Base-by-base conservation (phyloP, 2,888 invertebrate genomes). In the Pheosia tremula region DNA sequence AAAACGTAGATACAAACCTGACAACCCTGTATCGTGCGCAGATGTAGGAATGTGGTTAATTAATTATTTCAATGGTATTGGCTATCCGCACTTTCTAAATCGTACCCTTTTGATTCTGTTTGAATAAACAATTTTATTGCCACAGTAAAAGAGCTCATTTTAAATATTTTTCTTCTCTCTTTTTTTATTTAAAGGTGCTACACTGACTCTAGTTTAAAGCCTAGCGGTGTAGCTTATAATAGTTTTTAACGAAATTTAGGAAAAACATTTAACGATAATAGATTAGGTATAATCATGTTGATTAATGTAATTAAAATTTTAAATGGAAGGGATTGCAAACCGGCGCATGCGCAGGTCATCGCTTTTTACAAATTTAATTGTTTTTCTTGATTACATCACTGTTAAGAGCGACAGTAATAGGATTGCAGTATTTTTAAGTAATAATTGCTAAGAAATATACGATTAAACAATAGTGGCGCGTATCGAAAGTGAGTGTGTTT, bases 401-500 rank as follows among this genome's bases (percentile, higher is more conserved):
- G 3, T 6, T 50, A 9, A 24, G 50, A 50, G 7, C 50, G 50
- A 7, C 50, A 24, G 7, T 0, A 24, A 50, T 50, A 24, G 50
- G 7, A 50, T 50, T 50, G 24, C 24, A 24, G 50, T 50, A 24
- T 24, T 24, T 47, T n/a, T 47, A n/a, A 47, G 11, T 38, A 37
- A 37, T 47, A 36, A 38, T 59, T 56, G n/a, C 59, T 37, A 56
- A 56, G 53, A 66, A 58, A 56, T 49, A 52, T 63, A 59, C 60
- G 62, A 64, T 63, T 62, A 69, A 66, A 59, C 65, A 64, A 53
- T 53, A 8, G 57, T 64, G 57, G 59, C 63, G 62, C 61, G 59
- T 67, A 72, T 67, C 64, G 78, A 80, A 80, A 76, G 74, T 62
- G 74, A 74, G 68, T 65, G 68, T 63, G 72, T 78, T 78, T 74